These are phyloP conservation scores for Rhagoletis pomonella DNA, from an alignment of 1,140 invertebrate genomes.

Conservation along the genomic window DNA sequence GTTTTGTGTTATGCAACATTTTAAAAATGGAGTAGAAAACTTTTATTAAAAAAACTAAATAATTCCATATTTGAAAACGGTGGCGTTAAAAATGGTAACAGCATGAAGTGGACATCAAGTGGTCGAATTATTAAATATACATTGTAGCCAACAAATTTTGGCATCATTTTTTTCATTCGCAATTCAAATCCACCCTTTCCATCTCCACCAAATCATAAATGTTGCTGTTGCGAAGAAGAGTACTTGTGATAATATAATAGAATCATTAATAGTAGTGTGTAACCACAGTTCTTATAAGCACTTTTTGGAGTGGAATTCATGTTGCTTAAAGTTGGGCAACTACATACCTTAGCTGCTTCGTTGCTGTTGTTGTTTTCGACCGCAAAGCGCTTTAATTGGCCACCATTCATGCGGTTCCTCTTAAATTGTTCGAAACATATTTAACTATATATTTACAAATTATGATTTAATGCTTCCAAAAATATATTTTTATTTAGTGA, in stretches of 20 bases:
- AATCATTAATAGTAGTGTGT: constrained; percentile 24
- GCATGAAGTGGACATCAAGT: constrained; percentile 1
- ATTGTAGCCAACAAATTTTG: not conserved
- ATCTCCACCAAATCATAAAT: not conserved
- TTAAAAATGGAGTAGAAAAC: no score
- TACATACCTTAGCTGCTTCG: not conserved
- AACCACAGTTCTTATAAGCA: not conserved
- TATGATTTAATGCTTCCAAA: not conserved
- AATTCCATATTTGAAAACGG: not conserved
- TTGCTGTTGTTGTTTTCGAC: not conserved
- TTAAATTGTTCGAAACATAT: constrained; percentile 6
- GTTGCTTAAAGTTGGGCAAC: not conserved
- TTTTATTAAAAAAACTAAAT: no score
- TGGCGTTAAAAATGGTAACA: constrained; percentile 23
- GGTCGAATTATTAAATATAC: not conserved
- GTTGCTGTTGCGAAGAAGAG: not conserved
- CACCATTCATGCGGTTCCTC: not conserved
- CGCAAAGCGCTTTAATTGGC: constrained; percentile 15
- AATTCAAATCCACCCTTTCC: no score
- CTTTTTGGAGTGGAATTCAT: not conserved
- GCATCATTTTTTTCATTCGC: no score
- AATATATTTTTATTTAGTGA: not conserved
- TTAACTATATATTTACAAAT: not conserved
- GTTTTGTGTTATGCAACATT: constrained; percentile 50
- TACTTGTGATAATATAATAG: constrained; percentile 23